A percentile compares a stretch with the other conserved stretches of the same genome.
Evolutionary conservation across 2,888 invertebrate species (phyloP).

Genomic region (Cataglyphis albicans): DNA sequence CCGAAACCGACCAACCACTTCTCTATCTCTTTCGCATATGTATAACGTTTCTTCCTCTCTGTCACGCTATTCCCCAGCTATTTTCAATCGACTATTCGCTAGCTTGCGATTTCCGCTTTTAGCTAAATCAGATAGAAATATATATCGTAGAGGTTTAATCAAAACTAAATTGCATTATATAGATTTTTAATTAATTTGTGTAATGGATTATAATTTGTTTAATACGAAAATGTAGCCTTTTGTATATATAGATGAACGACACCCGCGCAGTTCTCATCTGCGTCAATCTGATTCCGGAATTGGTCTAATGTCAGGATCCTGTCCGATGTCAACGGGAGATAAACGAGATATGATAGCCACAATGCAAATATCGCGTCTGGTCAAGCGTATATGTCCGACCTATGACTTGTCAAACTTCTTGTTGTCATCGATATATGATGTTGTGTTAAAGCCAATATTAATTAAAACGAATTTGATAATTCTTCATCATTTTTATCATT

Average conservation of each 20-base stretch:
- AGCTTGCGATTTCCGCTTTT: background rate
- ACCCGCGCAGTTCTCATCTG: background rate
- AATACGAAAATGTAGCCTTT: slow-evolving; percentile 21
- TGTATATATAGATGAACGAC: slow-evolving; percentile 13
- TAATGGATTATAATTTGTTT: background rate
- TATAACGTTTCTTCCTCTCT: slow-evolving; percentile 4
- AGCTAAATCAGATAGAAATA: background rate
- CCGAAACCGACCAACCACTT: slow-evolving; percentile 45
- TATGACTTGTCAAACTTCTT: slow-evolving; percentile 27
- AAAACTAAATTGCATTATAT: background rate
- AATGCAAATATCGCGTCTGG: slow-evolving; percentile 8
- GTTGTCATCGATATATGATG: background rate
- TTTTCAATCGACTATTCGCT: slow-evolving; percentile 25
- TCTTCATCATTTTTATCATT: background rate
- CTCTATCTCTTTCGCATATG: background rate
- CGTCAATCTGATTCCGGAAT: slow-evolving; percentile 34
- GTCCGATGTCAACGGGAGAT: slow-evolving; percentile 40
- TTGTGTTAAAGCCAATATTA: background rate
- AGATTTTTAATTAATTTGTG: slow-evolving; percentile 8
- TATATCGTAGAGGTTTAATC: background rate
- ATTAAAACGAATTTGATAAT: background rate
- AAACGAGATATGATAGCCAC: slow-evolving; percentile 37
- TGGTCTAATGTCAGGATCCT: slow-evolving; percentile 37
- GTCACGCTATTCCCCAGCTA: slow-evolving; percentile 21
- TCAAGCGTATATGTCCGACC: slow-evolving; percentile 6